Evolutionary conservation across 2,797 vertebrate genomes (phyloP).

Genomic region (Coilia nasus): DNA sequence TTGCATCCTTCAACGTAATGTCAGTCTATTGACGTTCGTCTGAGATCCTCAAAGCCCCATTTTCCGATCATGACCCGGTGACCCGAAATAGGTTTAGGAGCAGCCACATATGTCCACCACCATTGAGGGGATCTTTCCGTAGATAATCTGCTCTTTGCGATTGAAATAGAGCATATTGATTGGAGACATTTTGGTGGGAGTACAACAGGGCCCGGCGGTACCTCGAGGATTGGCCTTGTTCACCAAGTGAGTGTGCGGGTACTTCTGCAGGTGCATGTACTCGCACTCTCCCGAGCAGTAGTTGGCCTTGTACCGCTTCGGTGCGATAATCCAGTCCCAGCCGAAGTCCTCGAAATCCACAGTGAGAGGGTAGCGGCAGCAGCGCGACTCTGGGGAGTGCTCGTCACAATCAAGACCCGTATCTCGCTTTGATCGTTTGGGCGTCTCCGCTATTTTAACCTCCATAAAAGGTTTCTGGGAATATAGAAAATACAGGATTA

Average conservation of each 20-base stretch:
- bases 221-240: conserved; percentile 93
- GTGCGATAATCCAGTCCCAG: conserved; percentile 90
- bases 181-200: conserved; percentile 96
- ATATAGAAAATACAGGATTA: neutral
- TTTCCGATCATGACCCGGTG: neutral
- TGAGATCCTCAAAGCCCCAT: neutral
- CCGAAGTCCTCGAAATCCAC: conserved; percentile 89
- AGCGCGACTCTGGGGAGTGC: conserved; percentile 82
- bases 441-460: conserved; percentile 83
- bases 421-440: conserved; percentile 80
- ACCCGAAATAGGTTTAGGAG: conserved; percentile 79
- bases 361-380: conserved; percentile 85
- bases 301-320: conserved; percentile 92
- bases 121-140: conserved; percentile 96
- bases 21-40: neutral
- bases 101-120: conserved; percentile 97
- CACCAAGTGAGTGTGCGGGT: conserved; percentile 93
- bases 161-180: conserved; percentile 99
- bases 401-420: conserved; percentile 84
- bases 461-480: conserved; percentile 85
- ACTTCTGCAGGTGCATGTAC: conserved; percentile 94
- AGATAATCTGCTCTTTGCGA: conserved; percentile 92
- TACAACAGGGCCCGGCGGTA: conserved; percentile 93
- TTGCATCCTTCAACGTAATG: conserved; percentile 22
- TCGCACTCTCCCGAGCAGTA: conserved; percentile 97